These are phyloP conservation scores for Chydorus sphaericus DNA, from an alignment of 2,888 invertebrate species.

Conservation along the genomic window DNA sequence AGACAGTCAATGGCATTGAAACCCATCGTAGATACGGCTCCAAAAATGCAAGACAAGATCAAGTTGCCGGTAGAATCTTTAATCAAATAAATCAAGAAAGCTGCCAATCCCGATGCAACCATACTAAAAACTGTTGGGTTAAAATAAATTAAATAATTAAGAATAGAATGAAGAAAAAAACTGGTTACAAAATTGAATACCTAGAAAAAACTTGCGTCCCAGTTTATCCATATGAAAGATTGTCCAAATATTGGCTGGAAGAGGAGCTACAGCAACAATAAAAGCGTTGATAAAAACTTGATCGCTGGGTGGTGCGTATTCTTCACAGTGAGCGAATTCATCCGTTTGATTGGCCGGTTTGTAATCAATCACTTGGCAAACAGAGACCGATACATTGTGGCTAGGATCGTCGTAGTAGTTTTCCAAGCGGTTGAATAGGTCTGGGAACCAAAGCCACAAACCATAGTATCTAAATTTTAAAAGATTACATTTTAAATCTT, in stretches of 20 bases:
- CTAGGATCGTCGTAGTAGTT: slow-evolving; percentile 38
- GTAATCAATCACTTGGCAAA: slow-evolving; percentile 46
- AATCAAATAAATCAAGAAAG: slow-evolving; percentile 59
- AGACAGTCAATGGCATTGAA: slow-evolving; percentile 67
- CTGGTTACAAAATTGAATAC: slow-evolving; percentile 33
- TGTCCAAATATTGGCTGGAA: slow-evolving; percentile 60
- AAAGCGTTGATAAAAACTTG: slow-evolving; percentile 56
- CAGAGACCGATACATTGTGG: slow-evolving; percentile 50
- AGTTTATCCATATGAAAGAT: slow-evolving; percentile 40
- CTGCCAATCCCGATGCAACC: slow-evolving; percentile 52
- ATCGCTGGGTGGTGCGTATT: slow-evolving; percentile 11
- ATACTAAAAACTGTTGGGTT: slow-evolving; percentile 51
- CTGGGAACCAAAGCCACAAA: slow-evolving; percentile 94
- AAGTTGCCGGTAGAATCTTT: slow-evolving; percentile 28
- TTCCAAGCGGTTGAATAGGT: slow-evolving; percentile 79
- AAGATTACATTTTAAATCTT: slow-evolving; percentile 13
- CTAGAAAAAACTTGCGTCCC: slow-evolving; percentile 66
- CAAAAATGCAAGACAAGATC: slow-evolving; percentile 28
- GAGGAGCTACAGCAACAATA: slow-evolving; percentile 62
- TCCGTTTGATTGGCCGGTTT: slow-evolving; percentile 11
- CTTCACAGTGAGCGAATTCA: slow-evolving; percentile 10
- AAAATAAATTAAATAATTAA: slow-evolving; percentile 5
- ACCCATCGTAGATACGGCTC: slow-evolving; percentile 30
- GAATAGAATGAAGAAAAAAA: slow-evolving; percentile 9
- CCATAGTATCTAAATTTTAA: slow-evolving; percentile 60